phyloP scores from a whole-genome alignment of 2,797 vertebrate species.

The Anisognathus igniventris region DNA sequence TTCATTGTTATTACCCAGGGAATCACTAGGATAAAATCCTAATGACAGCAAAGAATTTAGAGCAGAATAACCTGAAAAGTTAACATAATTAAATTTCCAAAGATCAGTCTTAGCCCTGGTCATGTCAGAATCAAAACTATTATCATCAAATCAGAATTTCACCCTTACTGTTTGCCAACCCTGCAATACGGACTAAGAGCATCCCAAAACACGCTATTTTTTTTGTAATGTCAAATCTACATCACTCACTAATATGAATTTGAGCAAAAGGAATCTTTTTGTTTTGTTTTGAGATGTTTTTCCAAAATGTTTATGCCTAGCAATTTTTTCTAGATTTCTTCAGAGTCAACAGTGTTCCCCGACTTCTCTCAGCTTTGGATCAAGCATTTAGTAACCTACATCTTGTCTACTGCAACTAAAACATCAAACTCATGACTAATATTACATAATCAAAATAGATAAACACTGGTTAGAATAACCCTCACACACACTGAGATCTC shows the following conservation, averaged over 20 bases:
- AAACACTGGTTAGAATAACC: neutral
- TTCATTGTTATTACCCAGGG: neutral
- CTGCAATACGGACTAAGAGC: neutral
- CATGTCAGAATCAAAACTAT: neutral
- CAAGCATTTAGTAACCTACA: neutral
- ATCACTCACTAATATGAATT: neutral
- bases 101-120: neutral
- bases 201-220: neutral
- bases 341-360: neutral
- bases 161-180: neutral
- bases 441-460: neutral
- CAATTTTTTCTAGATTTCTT: neutral
- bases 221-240: neutral
- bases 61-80: neutral
- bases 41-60: neutral
- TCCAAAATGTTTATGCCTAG: neutral
- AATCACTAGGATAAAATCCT: neutral
- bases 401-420: neutral
- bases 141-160: neutral
- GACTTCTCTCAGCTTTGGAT: neutral
- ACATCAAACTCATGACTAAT: neutral
- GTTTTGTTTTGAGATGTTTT: neutral
- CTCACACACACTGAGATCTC: accelerated
- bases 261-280: neutral
- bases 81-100: neutral